phyloP scores from a whole-genome alignment of 2,113 vertebrate species.

The Cyphomyrus discorhynchus region DNA sequence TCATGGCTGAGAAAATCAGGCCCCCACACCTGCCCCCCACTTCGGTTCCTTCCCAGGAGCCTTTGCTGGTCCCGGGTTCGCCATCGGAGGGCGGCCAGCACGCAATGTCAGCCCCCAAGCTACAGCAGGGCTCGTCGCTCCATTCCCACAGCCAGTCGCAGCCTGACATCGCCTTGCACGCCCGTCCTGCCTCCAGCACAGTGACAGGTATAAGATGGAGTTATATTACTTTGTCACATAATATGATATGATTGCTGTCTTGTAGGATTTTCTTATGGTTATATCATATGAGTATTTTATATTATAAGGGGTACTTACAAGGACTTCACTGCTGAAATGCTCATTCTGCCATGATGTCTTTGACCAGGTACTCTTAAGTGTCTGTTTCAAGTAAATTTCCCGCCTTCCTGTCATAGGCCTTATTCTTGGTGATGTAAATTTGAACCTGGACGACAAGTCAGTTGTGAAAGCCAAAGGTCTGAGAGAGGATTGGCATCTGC shows the following conservation, averaged over 20 bases:
- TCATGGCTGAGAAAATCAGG: slow-evolving; percentile 98
- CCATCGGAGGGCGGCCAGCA: slow-evolving; percentile 77
- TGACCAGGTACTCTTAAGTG: background rate
- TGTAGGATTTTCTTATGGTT: background rate
- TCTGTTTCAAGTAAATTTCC: background rate
- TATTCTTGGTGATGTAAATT: slow-evolving; percentile 66
- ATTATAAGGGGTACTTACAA: background rate
- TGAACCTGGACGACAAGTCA: slow-evolving; percentile 68
- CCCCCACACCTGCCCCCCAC: slow-evolving; percentile 87
- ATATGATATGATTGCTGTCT: background rate
- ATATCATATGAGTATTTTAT: background rate
- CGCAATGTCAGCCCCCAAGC: slow-evolving; percentile 78
- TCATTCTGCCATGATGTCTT: background rate
- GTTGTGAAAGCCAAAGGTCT: slow-evolving; percentile 66
- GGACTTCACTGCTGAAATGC: background rate
- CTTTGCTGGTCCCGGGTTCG: slow-evolving; percentile 73
- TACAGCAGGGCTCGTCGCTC: slow-evolving; percentile 75
- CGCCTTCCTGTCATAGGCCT: slow-evolving; percentile 48
- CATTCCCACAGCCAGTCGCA: slow-evolving; percentile 81
- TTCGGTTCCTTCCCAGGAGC: slow-evolving; percentile 84
- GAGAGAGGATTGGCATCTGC: slow-evolving; percentile 72
- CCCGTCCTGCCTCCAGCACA: slow-evolving; percentile 81
- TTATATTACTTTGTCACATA: background rate
- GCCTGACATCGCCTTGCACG: slow-evolving; percentile 84
- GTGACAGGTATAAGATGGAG: slow-evolving; percentile 66